A percentile compares a stretch with the other conserved stretches of the same genome.
phyloP scores from a whole-genome alignment of 2,888 invertebrate species.

The Coelopa pilipes region DNA sequence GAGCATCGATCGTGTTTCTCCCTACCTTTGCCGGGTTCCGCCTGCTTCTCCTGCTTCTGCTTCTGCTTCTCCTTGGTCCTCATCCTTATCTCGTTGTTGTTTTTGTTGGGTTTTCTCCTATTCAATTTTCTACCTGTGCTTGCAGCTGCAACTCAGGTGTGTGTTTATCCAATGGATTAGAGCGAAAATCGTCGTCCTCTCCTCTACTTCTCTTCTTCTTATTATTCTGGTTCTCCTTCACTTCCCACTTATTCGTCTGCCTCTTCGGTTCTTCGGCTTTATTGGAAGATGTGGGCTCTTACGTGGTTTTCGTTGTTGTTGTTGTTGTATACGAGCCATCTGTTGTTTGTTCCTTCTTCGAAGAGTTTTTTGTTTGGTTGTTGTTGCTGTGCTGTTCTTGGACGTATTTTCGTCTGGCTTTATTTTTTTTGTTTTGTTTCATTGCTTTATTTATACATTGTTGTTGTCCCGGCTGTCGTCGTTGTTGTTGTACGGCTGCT shows the following conservation, averaged over 20 bases:
- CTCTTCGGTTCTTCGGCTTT: too few relatives aligned
- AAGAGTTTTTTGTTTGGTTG: constrained; percentile 3
- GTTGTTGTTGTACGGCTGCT: too few relatives aligned
- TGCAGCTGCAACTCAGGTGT: constrained; percentile 33
- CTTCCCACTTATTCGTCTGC: too few relatives aligned
- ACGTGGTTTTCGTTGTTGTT: constrained; percentile 31
- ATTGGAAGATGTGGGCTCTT: too few relatives aligned
- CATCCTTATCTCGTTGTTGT: neutral
- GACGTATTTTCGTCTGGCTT: constrained; percentile 18
- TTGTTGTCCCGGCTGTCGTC: too few relatives aligned
- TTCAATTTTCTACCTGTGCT: constrained; percentile 24
- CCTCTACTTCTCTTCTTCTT: neutral
- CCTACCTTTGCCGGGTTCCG: too few relatives aligned
- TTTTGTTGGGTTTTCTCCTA: neutral
- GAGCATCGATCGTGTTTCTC: too few relatives aligned
- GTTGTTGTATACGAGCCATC: constrained; percentile 24
- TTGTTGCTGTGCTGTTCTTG: too few relatives aligned
- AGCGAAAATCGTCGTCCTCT: neutral
- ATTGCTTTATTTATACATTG: neutral
- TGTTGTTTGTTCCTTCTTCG: constrained; percentile 27
- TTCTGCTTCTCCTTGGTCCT: too few relatives aligned
- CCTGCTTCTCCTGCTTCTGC: too few relatives aligned
- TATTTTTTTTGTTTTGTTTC: neutral
- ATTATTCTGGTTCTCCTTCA: neutral
- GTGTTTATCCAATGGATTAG: constrained; percentile 32